Percentiles rank a stretch among this genome's conserved stretches.
These are phyloP conservation scores for Chamaea fasciata DNA, from an alignment of 2,113 vertebrate genomes.

Conservation along the genomic window DNA sequence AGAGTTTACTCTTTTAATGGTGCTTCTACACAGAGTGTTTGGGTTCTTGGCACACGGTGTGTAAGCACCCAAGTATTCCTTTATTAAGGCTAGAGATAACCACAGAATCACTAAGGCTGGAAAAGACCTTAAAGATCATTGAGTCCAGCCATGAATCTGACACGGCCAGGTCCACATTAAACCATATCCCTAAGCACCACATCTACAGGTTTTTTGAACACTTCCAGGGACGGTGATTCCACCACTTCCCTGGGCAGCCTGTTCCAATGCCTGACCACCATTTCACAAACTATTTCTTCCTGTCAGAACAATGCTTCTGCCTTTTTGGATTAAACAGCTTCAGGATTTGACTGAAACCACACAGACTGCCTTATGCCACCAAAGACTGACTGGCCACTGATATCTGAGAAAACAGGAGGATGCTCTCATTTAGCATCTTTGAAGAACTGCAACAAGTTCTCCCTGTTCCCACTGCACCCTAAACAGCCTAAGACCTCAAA, in stretches of 20 bases:
- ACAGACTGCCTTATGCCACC: background rate
- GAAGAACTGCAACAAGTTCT: background rate
- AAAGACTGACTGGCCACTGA: background rate
- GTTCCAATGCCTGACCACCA: background rate
- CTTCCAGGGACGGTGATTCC: background rate
- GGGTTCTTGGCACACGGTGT: background rate
- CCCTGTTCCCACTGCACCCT: background rate
- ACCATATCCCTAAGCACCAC: background rate
- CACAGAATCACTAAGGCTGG: background rate
- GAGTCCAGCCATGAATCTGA: background rate
- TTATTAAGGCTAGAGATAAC: background rate
- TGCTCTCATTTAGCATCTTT: background rate
- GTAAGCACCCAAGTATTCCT: background rate
- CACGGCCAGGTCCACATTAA: background rate
- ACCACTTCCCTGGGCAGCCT: background rate
- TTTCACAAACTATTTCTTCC: background rate
- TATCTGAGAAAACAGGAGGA: background rate
- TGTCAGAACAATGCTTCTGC: background rate
- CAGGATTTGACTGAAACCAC: background rate
- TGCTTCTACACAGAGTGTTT: background rate
- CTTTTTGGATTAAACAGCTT: background rate
- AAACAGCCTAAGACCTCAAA: background rate
- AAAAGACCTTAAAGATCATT: background rate
- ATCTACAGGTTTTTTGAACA: background rate
- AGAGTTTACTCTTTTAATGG: background rate